phyloP scores from a whole-genome alignment of 1,140 invertebrate species.

The Matsumurasca onukii region DNA sequence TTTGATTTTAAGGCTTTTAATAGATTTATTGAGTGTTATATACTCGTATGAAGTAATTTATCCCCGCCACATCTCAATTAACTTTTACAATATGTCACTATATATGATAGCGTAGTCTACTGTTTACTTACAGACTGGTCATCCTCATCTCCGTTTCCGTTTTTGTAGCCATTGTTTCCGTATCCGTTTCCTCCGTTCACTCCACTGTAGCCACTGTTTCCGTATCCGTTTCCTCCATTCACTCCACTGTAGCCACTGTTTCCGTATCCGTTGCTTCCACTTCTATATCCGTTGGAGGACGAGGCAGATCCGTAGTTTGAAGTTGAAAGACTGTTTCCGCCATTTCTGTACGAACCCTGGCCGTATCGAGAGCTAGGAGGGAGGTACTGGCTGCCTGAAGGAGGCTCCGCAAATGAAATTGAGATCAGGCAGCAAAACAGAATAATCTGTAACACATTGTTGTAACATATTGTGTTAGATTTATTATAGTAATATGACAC shows the following conservation, averaged over 20 bases:
- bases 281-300: constrained; percentile 17
- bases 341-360: constrained; percentile 5
- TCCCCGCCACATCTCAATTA: too few relatives aligned
- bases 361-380: background rate
- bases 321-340: constrained; percentile 26
- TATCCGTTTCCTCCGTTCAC: constrained; percentile 23
- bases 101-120: too few relatives aligned
- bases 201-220: constrained; percentile 1
- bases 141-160: constrained; percentile 10
- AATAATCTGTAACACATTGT: background rate
- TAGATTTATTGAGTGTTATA: too few relatives aligned
- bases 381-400: constrained; percentile 10
- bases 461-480: too few relatives aligned
- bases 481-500: background rate
- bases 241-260: background rate
- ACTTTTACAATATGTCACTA: too few relatives aligned
- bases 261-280: background rate
- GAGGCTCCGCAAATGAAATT: background rate
- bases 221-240: background rate
- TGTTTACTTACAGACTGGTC: constrained; percentile 25
- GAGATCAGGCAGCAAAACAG: background rate
- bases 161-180: background rate
- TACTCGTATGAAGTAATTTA: too few relatives aligned
- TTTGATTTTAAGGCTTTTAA: too few relatives aligned
- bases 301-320: constrained; percentile 26